Evolutionary conservation across 2,113 vertebrate species (phyloP).

Genomic region (Zootoca vivipara): DNA sequence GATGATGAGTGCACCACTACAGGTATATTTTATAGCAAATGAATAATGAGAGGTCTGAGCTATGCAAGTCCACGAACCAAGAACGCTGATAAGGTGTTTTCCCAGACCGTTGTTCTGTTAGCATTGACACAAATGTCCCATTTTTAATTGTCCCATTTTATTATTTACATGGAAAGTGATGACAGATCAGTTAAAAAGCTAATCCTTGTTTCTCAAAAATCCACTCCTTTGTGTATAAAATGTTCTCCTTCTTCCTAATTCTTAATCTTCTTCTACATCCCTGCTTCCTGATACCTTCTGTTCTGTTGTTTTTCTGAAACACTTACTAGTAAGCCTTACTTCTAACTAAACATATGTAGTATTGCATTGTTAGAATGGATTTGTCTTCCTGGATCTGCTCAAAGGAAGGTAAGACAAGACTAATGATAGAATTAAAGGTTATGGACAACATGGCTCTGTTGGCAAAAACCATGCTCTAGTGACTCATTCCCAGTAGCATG

Average conservation of each 20-base stretch:
- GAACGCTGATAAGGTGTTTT: neutral
- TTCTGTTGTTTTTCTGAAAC: neutral
- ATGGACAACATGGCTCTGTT: neutral
- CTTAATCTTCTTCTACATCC: neutral
- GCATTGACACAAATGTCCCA: slow-evolving; percentile 19
- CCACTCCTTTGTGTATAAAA: neutral
- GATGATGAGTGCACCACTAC: slow-evolving; percentile 94
- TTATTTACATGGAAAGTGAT: slow-evolving; percentile 43
- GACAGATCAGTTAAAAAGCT: slow-evolving; percentile 36
- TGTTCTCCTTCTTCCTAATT: neutral
- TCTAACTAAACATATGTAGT: neutral
- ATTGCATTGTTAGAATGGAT: neutral
- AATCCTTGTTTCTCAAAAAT: neutral
- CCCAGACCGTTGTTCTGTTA: neutral
- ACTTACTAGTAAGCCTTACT: neutral
- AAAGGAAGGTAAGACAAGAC: neutral
- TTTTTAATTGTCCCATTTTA: slow-evolving; percentile 17
- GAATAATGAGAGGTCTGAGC: neutral
- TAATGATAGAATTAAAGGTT: neutral
- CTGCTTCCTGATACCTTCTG: neutral
- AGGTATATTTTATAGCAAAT: slow-evolving; percentile 76
- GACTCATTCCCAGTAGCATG: neutral
- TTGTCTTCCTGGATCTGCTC: too few relatives aligned
- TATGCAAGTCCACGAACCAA: neutral
- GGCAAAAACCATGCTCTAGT: neutral